Conservation (phyloP, 2,797 vertebrate species). For the Ibycter americanus region DNA sequence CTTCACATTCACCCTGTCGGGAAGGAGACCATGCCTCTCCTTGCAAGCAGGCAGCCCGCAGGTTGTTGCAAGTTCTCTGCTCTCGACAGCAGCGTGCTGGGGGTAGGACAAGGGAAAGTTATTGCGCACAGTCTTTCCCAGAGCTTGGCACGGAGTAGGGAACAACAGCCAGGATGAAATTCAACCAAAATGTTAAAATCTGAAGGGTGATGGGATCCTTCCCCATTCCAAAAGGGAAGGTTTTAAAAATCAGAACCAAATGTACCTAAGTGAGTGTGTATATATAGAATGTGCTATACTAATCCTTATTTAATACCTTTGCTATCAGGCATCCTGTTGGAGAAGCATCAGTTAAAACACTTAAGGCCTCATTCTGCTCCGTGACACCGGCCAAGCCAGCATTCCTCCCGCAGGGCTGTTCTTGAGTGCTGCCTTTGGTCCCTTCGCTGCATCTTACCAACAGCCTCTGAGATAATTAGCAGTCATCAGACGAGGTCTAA, state of each 20-base stretch:
- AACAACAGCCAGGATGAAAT: not conserved
- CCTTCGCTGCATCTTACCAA: not conserved
- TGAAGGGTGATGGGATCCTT: not conserved
- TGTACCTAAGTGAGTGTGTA: fast-evolving
- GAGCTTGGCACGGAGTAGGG: not conserved
- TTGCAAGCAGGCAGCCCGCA: not conserved
- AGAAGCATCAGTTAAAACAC: not conserved
- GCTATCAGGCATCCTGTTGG: not conserved
- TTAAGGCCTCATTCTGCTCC: not conserved
- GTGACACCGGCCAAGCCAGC: not conserved
- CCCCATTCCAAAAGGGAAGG: not conserved
- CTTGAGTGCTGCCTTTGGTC: not conserved
- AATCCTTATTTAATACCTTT: not conserved
- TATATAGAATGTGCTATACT: not conserved
- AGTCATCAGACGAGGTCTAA: conserved; percentile 4
- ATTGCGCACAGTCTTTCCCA: not conserved
- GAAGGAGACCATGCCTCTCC: not conserved
- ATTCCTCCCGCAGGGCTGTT: not conserved
- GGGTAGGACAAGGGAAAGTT: not conserved
- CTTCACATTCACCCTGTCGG: not conserved
- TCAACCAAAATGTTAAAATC: not conserved
- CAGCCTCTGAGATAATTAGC: not conserved
- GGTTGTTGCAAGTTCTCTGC: not conserved
- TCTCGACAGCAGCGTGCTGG: fast-evolving
- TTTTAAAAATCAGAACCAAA: not conserved